Percentiles rank a stretch among this genome's conserved stretches.
Evolutionary conservation across 2,888 invertebrate species (phyloP).

Genomic region (Plusia festucae): DNA sequence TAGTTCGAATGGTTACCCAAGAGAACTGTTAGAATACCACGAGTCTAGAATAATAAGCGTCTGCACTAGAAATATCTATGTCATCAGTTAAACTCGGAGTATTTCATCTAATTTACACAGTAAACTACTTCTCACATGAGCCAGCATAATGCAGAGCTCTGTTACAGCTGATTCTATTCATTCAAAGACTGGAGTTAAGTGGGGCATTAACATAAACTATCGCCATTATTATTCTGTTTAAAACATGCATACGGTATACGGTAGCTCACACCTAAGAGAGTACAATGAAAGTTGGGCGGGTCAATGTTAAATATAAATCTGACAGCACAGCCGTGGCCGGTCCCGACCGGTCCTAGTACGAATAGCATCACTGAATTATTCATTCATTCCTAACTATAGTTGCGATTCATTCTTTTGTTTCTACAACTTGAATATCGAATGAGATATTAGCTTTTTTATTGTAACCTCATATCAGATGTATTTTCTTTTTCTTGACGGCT

Average conservation of each 20-base stretch:
- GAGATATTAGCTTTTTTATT: conserved; percentile 29
- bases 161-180: conserved; percentile 44
- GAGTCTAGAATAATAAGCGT: background rate
- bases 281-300: conserved; percentile 56
- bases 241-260: conserved; percentile 19
- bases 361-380: conserved; percentile 72
- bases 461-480: background rate
- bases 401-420: conserved; percentile 74
- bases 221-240: conserved; percentile 44
- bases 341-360: conserved; percentile 53
- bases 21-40: background rate
- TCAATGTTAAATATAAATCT: conserved; percentile 71
- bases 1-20: background rate
- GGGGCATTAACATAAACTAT: conserved; percentile 49
- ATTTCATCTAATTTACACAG: conserved; percentile 35
- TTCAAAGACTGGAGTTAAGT: conserved; percentile 48
- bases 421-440: conserved; percentile 55
- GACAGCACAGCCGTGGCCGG: conserved; percentile 65
- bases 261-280: conserved; percentile 32
- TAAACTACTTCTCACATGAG: conserved; percentile 29
- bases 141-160: conserved; percentile 31
- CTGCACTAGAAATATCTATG: background rate
- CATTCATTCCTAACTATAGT: conserved; percentile 70
- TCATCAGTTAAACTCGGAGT: conserved; percentile 9
- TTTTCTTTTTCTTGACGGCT: background rate